Conservation (phyloP, 1,140 invertebrate genomes). For the Drosophila santomea region DNA sequence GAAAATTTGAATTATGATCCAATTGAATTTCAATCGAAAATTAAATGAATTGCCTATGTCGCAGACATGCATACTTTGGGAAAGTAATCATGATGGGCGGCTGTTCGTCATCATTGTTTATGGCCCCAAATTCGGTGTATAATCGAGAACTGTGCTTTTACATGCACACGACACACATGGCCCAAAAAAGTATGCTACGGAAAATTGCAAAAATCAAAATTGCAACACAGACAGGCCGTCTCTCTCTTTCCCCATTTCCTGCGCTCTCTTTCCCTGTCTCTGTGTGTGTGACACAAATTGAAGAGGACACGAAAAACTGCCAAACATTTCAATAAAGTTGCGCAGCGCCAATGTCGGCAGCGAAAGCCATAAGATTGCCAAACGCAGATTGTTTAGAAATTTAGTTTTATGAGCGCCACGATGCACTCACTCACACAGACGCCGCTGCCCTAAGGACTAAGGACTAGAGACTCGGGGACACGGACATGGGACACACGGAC, state of each 20-base stretch:
- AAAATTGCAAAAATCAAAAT: slow-evolving; percentile 79
- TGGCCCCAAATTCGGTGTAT: slow-evolving; percentile 54
- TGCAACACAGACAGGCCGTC: slow-evolving; percentile 48
- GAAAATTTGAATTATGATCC: slow-evolving; percentile 70
- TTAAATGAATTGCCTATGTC: slow-evolving; percentile 68
- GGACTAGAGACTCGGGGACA: slow-evolving; percentile 34
- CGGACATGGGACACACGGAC: slow-evolving; percentile 6
- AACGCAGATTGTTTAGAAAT: slow-evolving; percentile 82
- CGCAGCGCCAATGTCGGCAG: slow-evolving; percentile 54
- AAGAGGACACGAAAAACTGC: slow-evolving; percentile 78
- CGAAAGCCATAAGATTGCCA: slow-evolving; percentile 67
- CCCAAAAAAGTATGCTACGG: slow-evolving; percentile 76
- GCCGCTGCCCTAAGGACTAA: background rate
- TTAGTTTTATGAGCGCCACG: slow-evolving; percentile 73
- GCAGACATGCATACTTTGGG: slow-evolving; percentile 12
- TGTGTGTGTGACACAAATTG: slow-evolving; percentile 75
- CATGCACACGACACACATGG: slow-evolving; percentile 43
- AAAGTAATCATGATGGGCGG: slow-evolving; percentile 23
- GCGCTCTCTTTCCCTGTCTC: background rate
- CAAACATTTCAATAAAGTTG: slow-evolving; percentile 83
- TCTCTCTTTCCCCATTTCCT: too few species aligned
- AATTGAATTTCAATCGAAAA: slow-evolving; percentile 78
- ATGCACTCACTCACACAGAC: slow-evolving; percentile 46
- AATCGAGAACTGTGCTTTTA: slow-evolving; percentile 70
- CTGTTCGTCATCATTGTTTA: slow-evolving; percentile 28